Conservation (phyloP, 2,888 invertebrate genomes). For the Ichneumoninae sp. region DNA sequence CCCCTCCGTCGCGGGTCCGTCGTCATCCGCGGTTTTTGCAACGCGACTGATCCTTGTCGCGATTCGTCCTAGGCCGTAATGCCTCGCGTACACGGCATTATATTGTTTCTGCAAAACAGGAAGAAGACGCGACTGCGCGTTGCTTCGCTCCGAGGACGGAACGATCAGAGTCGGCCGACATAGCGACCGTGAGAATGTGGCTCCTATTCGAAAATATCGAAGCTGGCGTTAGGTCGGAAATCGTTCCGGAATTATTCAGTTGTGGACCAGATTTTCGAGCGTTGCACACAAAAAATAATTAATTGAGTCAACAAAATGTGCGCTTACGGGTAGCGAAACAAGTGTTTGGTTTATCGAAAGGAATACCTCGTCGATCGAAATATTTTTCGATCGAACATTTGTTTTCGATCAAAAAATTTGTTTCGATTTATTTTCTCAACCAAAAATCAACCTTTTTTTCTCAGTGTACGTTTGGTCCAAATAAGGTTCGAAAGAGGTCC, state of each 20-base stretch:
- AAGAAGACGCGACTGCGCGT: slow-evolving; percentile 49
- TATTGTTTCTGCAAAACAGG: slow-evolving; percentile 63
- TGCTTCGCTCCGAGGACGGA: slow-evolving; percentile 47
- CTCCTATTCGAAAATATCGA: not conserved
- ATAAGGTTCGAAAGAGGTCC: too few species aligned
- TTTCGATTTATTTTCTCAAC: too few species aligned
- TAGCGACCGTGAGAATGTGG: not conserved
- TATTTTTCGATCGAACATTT: too few species aligned
- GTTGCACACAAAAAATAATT: not conserved
- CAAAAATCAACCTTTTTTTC: too few species aligned
- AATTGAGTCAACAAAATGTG: too few species aligned
- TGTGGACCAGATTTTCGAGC: not conserved
- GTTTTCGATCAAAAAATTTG: too few species aligned
- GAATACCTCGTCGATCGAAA: too few species aligned
- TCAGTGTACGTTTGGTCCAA: too few species aligned
- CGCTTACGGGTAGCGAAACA: too few species aligned
- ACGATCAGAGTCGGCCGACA: slow-evolving; percentile 19
- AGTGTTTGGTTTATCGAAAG: too few species aligned
- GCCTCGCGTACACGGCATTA: slow-evolving; percentile 48
- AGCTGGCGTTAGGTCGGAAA: not conserved
- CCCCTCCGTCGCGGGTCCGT: not conserved
- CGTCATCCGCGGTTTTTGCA: slow-evolving; percentile 66
- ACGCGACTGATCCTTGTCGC: slow-evolving; percentile 73
- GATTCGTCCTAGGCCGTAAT: slow-evolving; percentile 32
- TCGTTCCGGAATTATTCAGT: not conserved